Base-by-base conservation (phyloP, 2,113 vertebrate species). In the Puffinus mauretanicus region DNA sequence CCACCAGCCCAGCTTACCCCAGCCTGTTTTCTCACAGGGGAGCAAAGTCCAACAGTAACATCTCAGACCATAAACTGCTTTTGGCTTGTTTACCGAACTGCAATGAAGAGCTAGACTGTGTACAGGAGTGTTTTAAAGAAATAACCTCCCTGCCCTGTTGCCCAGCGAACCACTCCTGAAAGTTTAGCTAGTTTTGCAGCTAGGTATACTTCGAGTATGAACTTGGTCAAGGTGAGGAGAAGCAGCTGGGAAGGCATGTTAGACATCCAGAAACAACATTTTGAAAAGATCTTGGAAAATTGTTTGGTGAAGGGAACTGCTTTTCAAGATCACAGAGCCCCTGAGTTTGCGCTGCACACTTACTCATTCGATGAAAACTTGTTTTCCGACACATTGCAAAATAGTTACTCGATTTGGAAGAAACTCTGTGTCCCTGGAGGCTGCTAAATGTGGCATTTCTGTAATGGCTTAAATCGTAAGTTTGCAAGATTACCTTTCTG, bases 331-430 rank as follows among this genome's bases (percentile, higher is more conserved):
- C 22, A 5, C 3, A 9, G 62, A 82, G 36, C 42, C 58, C 66
- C 47, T 2, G 27, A 25, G 18, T 83, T 85, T 65, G 27, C 0
- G 1, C 75, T 62, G 77, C 58, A 36, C 10, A 0, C 32, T 77
- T 62, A 58, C 22, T 87, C 38, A 16, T 81, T 79, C 4, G 11
- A 55, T 88, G 71, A 91, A 93, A 95, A 75, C 42, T 66, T 91
- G 66, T 93, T 96, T 96, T 90, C 77, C 7, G 4, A 26, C 46
- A 62, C 32, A 6, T 46, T 87, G 80, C 83, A 62, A 46, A 95
- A 76, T 9, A 94, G 77, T 87, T 61, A 38, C 52, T 92, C 36
- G 58, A 54, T 96, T 87, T 91, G 78, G 88, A 94, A 82, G 86
- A 89, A 95, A 58, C 70, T 90, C 19, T 5, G 3, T 72, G 83